Conservation (phyloP, 2,888 invertebrate species). For the Metalampra italica region DNA sequence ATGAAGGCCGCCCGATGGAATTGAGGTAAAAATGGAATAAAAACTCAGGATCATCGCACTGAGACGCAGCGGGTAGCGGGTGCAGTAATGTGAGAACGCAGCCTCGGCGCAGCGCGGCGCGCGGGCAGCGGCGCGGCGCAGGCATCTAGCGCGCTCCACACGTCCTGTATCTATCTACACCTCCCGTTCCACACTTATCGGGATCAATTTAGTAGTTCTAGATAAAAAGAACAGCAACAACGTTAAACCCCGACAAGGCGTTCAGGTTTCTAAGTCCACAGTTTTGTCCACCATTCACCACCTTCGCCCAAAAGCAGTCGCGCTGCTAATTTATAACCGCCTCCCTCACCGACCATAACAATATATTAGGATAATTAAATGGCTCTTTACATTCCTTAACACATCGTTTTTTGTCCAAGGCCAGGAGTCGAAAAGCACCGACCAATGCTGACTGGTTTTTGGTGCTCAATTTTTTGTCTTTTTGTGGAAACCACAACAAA, state of each 20-base stretch:
- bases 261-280: neutral
- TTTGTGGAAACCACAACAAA: constrained; percentile 74
- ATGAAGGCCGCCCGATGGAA: constrained; percentile 68
- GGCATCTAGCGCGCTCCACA: neutral
- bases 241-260: neutral
- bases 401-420: constrained; percentile 72
- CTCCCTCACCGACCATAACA: constrained; percentile 73
- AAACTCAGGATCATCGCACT: constrained; percentile 70
- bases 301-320: constrained; percentile 43
- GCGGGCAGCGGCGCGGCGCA: neutral
- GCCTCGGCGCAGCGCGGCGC: constrained; percentile 5
- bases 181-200: neutral
- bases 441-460: constrained; percentile 76
- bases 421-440: constrained; percentile 70
- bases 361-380: constrained; percentile 79
- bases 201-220: neutral
- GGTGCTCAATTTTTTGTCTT: constrained; percentile 63
- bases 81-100: constrained; percentile 49
- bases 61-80: constrained; percentile 53
- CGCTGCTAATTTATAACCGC: constrained; percentile 69
- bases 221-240: neutral
- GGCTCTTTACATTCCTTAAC: constrained; percentile 78
- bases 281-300: constrained; percentile 43
- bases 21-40: constrained; percentile 66
- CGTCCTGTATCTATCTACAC: neutral